Percentiles rank a stretch among this genome's conserved stretches.
These are phyloP conservation scores for Chrysochloris asiatica DNA, from an alignment of 2,113 vertebrate species.

Conservation along the genomic window DNA sequence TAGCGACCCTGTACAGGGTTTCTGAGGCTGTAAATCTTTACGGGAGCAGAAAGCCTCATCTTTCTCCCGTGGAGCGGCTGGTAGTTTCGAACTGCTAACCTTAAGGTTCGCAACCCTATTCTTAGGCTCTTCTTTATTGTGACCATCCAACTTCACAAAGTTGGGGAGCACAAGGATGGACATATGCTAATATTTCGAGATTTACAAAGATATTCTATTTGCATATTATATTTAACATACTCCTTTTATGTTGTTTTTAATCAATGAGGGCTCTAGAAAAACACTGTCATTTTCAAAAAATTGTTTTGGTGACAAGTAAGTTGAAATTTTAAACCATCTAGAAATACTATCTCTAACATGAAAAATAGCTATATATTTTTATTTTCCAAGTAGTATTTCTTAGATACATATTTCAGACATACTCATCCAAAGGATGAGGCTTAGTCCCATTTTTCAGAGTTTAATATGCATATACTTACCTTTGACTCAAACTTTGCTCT, in stretches of 20 bases:
- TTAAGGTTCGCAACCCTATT: too few species aligned
- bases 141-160: too few species aligned
- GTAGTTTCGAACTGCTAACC: too few species aligned
- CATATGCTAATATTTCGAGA: too few species aligned
- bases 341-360: slow-evolving; percentile 36
- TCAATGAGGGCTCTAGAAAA: background rate
- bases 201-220: background rate
- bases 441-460: background rate
- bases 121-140: too few species aligned
- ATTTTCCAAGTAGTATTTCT: slow-evolving; percentile 56
- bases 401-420: slow-evolving; percentile 71
- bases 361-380: slow-evolving; percentile 38
- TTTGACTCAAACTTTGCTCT: background rate
- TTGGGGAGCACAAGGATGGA: too few species aligned
- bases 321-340: slow-evolving; percentile 59
- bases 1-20: too few species aligned
- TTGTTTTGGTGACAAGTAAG: slow-evolving; percentile 43
- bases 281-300: slow-evolving; percentile 17
- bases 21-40: too few species aligned
- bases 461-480: background rate
- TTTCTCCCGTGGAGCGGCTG: too few species aligned
- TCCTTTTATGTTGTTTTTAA: background rate
- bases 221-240: background rate
- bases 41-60: too few species aligned
- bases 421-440: slow-evolving; percentile 59